Base-by-base conservation (phyloP, 2,797 vertebrate genomes). In the Acipenser oxyrinchus region DNA sequence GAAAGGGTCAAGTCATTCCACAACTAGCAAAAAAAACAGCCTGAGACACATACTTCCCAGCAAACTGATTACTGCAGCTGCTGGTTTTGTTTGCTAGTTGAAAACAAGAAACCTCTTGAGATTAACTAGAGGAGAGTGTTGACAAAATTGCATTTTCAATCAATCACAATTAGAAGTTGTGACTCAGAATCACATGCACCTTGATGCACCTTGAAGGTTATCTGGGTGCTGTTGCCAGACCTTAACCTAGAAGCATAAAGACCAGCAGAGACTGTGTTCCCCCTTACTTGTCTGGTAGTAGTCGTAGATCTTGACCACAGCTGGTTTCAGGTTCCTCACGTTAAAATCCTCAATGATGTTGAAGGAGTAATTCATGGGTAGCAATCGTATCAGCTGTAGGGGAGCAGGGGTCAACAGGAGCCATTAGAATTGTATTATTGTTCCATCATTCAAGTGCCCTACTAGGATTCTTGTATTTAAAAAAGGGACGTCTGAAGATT, bases 271-370 rank as follows among this genome's bases (percentile, higher is more conserved):
- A 1, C 15, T 6, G 23, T 2, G 23, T 2, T 37, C 2, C 23
- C 23, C 23, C 37, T 78, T 80, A 86, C 84, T 80, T 75, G 79
- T 71, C 71, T 89, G 82, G 77, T 91, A 90, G 78, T 87, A 89
- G 79, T 90, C 87, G 8, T 87, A 89, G 70, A 86, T 66, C 74
- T 72, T 62, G 66, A 88, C 75, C 65, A 81, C 74, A 0, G 84
- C 87, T 53, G 85, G 75, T 68, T 87, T 90, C 48, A 88, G 75
- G 65, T 86, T 82, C 11, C 77, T 69, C 13, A 91, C 85, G 18
- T 51, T 52, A 59, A 74, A 1, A 49, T 77, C 67, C 70, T 83
- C 81, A 62, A 71, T 37, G 6, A 87, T 71, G 15, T 60, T 51
- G n/a, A 85, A 58, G 2, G 0, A 9, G 68, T 76, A 72, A 51